Base-by-base conservation (phyloP, 2,113 vertebrate genomes). In the Aspiorhynchus laticeps region DNA sequence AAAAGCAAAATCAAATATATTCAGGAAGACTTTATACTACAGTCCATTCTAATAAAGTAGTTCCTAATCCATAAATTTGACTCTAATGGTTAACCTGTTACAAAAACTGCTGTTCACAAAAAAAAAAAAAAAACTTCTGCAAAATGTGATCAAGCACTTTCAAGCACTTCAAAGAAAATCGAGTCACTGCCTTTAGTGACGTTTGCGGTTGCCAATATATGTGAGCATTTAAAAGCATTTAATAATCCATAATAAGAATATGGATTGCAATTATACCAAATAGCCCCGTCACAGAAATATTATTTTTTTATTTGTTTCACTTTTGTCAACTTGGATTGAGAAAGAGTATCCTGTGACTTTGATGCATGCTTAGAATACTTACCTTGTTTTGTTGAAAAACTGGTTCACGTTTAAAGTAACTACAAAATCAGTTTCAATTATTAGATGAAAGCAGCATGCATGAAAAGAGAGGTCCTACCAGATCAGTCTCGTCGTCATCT, bases 401-500 rank as follows among this genome's bases (percentile, higher is more conserved):
- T 36, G 53, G 53, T 8, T 14, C 51, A 61, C 3, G 56, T 61
- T n/a, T n/a, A 61, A 61, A 59, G 48, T 38, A 53, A 59, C 33
- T 80, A 56, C 36, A 41, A 9, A n/a, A 33, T 59, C 10, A 63
- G 19, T 38, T 80, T n/a, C 14, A 63, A 41, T 33, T 36, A 41
- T 63, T n/a, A 33, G 12, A 80, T 36, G 56, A 24, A 67, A 63
- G n/a, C 33, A 43, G 51, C 81, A 87, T 88, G 74, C 87, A 81
- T 38, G 84, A 46, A 24, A 65, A 91, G 90, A 91, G 87, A 92
- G 88, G 91, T 97, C 98, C 97, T 99, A 99, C 98, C 98, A 97
- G 95, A 95, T 99, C 98, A 88, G 95, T 94, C 93, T 99, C 98
- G 92, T 99, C 98, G 89, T 99, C 98, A 85, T 99, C 98, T 82